Percentiles rank a stretch among this genome's conserved stretches.
phyloP scores from a whole-genome alignment of 92 coral and sea anemone species.

The Palythoa caribaeorum region DNA sequence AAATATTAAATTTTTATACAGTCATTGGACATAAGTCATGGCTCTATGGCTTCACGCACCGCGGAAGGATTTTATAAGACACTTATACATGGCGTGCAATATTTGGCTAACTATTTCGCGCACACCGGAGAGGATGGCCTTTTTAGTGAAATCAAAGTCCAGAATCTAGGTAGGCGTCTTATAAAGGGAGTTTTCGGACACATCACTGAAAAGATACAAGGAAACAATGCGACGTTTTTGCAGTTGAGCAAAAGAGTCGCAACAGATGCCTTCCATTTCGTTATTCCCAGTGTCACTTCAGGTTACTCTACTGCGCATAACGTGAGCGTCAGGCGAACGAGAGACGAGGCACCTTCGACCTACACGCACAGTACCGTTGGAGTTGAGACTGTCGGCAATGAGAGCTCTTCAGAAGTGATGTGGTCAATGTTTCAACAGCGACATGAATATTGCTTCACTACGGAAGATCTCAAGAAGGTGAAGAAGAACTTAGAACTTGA shows the following conservation, averaged over 20 bases:
- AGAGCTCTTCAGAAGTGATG: too few relatives aligned
- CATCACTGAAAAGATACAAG: background rate
- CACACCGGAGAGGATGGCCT: slow-evolving; percentile 46
- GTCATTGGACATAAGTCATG: slow-evolving; percentile 24
- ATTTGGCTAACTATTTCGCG: slow-evolving; percentile 14
- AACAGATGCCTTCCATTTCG: slow-evolving; percentile 45
- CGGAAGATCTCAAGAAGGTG: too few relatives aligned
- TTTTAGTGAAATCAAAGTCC: slow-evolving; percentile 16
- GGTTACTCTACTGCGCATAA: background rate
- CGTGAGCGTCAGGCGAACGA: background rate
- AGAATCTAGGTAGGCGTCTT: background rate
- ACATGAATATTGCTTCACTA: too few relatives aligned
- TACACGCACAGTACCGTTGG: slow-evolving; percentile 28
- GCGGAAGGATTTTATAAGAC: slow-evolving; percentile 30
- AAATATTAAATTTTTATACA: too few relatives aligned
- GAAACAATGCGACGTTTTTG: slow-evolving; percentile 44
- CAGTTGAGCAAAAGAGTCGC: background rate
- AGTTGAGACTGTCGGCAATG: too few relatives aligned
- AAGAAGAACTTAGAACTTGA: too few relatives aligned
- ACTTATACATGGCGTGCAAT: slow-evolving; percentile 6
- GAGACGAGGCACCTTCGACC: slow-evolving; percentile 36
- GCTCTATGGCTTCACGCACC: slow-evolving; percentile 40
- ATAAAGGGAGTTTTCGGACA: slow-evolving; percentile 1
- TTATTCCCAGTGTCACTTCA: slow-evolving; percentile 44
- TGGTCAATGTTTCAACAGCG: too few relatives aligned